phyloP scores from a whole-genome alignment of 2,113 vertebrate genomes.

The Sinosuthora webbiana region DNA sequence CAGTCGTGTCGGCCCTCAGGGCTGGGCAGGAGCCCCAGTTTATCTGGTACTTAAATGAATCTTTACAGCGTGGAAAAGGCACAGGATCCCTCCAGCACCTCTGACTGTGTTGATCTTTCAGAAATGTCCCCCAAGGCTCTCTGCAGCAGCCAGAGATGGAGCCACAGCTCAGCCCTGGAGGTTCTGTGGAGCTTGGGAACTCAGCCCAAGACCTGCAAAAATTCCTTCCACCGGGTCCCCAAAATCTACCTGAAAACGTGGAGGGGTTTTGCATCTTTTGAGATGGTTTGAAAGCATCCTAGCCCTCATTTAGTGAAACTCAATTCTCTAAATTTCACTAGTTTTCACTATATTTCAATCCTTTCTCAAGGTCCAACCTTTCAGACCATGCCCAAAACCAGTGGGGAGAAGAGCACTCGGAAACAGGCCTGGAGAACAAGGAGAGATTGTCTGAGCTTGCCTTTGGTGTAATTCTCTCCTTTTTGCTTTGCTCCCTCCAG shows the following conservation, averaged over 20 bases:
- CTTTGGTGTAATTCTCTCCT: not conserved
- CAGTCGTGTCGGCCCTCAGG: not conserved
- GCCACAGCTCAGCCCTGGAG: not conserved
- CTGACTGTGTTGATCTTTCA: not conserved
- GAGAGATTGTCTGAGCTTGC: not conserved
- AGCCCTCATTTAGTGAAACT: not conserved
- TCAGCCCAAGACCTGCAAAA: not conserved
- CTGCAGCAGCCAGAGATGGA: not conserved
- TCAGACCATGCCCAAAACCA: too few relatives aligned
- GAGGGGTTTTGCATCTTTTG: fast-evolving
- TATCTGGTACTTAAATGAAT: not conserved
- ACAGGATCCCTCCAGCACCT: not conserved
- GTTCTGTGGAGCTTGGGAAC: not conserved
- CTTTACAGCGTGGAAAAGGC: not conserved
- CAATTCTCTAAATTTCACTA: too few relatives aligned
- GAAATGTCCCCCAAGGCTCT: not conserved
- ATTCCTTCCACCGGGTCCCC: not conserved
- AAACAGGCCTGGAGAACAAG: too few relatives aligned
- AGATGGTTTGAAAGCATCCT: not conserved
- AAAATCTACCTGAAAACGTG: not conserved
- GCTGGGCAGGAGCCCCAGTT: not conserved
- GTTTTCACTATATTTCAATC: too few relatives aligned
- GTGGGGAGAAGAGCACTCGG: too few relatives aligned
- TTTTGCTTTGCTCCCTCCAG: not conserved
- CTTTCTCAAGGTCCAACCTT: too few relatives aligned